A percentile compares a stretch with the other conserved stretches of the same genome.
These are phyloP conservation scores for Scomber japonicus DNA, from an alignment of 2,113 vertebrate genomes.

Conservation along the genomic window DNA sequence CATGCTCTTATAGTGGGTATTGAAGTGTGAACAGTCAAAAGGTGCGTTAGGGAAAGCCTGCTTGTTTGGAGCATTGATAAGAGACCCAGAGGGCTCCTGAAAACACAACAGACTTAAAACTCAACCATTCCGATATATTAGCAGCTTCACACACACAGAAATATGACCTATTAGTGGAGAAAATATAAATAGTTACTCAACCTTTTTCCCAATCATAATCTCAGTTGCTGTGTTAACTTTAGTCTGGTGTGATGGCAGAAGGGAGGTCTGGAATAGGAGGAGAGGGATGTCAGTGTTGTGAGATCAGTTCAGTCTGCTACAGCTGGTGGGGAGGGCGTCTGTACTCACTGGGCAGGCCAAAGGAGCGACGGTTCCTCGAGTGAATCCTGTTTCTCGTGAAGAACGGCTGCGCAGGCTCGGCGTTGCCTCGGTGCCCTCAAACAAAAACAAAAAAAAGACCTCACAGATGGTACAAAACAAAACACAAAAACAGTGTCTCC, in stretches of 20 bases:
- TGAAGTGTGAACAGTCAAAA: slow-evolving; percentile 60
- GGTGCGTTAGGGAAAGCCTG: slow-evolving; percentile 37
- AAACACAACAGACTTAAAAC: slow-evolving; percentile 33
- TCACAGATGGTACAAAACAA: neutral
- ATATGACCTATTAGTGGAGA: neutral
- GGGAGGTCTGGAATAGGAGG: slow-evolving; percentile 41
- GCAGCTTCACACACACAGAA: neutral
- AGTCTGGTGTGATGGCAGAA: neutral
- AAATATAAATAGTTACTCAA: neutral
- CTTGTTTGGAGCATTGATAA: slow-evolving; percentile 60
- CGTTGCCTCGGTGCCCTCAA: slow-evolving; percentile 50
- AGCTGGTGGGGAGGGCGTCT: neutral
- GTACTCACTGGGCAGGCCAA: slow-evolving; percentile 64
- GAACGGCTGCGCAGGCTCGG: slow-evolving; percentile 22
- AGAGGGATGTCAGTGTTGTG: slow-evolving; percentile 1
- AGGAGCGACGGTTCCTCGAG: slow-evolving; percentile 43
- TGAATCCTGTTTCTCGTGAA: slow-evolving; percentile 68
- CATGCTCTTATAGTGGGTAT: slow-evolving; percentile 67
- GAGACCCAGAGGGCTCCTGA: slow-evolving; percentile 66
- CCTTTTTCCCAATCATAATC: slow-evolving; percentile 57
- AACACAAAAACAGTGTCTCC: no score
- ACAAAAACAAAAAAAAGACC: slow-evolving; percentile 33
- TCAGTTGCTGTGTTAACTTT: neutral
- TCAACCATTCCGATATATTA: neutral
- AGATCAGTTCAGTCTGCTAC: neutral